A percentile compares a stretch with the other conserved stretches of the same genome.
Conservation (phyloP, 2,113 vertebrate species). For the Eleginops maclovinus region DNA sequence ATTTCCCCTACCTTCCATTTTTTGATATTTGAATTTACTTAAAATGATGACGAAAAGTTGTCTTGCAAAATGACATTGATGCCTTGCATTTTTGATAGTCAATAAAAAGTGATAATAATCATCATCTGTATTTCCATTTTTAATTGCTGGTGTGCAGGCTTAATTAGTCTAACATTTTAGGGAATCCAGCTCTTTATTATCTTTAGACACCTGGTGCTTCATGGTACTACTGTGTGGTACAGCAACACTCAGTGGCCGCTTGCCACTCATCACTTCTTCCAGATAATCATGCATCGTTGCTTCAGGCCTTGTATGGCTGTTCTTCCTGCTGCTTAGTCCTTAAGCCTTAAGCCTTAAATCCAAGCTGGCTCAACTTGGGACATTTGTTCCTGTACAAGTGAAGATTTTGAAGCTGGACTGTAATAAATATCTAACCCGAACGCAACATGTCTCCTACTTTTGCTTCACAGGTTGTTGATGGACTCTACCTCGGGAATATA, state of each 20-base stretch:
- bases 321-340: conserved; percentile 41
- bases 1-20: neutral
- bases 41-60: neutral
- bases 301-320: conserved; percentile 69
- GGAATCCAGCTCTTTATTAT: neutral
- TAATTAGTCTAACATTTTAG: neutral
- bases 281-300: conserved; percentile 55
- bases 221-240: conserved; percentile 11
- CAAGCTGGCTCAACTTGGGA: conserved; percentile 45
- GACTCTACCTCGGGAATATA: conserved; percentile 92
- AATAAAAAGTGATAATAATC: neutral
- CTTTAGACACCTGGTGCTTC: neutral
- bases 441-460: conserved; percentile 66
- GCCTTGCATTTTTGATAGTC: neutral
- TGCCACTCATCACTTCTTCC: conserved; percentile 30
- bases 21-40: neutral
- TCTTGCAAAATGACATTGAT: neutral
- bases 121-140: conserved; percentile 1
- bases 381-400: conserved; percentile 47
- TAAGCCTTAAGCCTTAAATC: conserved; percentile 73
- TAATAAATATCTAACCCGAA: conserved; percentile 40
- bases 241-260: conserved; percentile 17
- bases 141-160: neutral
- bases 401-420: conserved; percentile 38
- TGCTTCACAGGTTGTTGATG: conserved; percentile 86